phyloP scores from a whole-genome alignment of 2,797 vertebrate species.

The Oryzias sinensis region DNA sequence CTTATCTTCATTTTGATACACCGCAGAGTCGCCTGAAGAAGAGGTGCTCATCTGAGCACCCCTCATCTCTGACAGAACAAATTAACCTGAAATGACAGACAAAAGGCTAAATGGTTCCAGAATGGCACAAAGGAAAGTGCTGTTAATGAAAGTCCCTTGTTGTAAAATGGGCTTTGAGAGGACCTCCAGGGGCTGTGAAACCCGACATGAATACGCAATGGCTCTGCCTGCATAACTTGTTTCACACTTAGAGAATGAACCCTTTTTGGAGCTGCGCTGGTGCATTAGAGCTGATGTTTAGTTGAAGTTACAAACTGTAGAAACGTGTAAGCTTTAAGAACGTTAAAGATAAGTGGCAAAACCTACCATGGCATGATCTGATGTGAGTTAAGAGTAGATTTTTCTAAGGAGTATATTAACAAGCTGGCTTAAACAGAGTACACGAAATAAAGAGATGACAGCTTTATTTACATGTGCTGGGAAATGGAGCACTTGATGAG shows the following conservation, averaged over 20 bases:
- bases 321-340: slow-evolving; percentile 14
- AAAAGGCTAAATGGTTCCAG: slow-evolving; percentile 53
- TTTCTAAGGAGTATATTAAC: slow-evolving; percentile 48
- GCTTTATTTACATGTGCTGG: slow-evolving; percentile 66
- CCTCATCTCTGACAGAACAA: slow-evolving; percentile 50
- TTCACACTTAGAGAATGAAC: slow-evolving; percentile 44
- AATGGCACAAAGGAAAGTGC: slow-evolving; percentile 34
- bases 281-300: slow-evolving; percentile 25
- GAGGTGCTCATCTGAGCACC: slow-evolving; percentile 11
- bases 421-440: slow-evolving; percentile 53
- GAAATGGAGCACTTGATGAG: slow-evolving; percentile 55
- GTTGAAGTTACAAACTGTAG: slow-evolving; percentile 24
- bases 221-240: slow-evolving; percentile 34
- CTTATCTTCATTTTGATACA: slow-evolving; percentile 18
- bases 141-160: slow-evolving; percentile 59
- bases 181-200: slow-evolving; percentile 28
- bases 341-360: slow-evolving; percentile 2
- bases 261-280: slow-evolving; percentile 12
- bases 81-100: slow-evolving; percentile 53
- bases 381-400: slow-evolving; percentile 29
- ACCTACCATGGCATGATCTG: slow-evolving; percentile 19
- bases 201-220: slow-evolving; percentile 59
- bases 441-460: slow-evolving; percentile 68
- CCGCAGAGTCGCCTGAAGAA: slow-evolving; percentile 6
- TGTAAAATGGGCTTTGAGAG: slow-evolving; percentile 48